phyloP scores from a whole-genome alignment of 2,113 vertebrate species.

The Oxygymnocypris stewartii region DNA sequence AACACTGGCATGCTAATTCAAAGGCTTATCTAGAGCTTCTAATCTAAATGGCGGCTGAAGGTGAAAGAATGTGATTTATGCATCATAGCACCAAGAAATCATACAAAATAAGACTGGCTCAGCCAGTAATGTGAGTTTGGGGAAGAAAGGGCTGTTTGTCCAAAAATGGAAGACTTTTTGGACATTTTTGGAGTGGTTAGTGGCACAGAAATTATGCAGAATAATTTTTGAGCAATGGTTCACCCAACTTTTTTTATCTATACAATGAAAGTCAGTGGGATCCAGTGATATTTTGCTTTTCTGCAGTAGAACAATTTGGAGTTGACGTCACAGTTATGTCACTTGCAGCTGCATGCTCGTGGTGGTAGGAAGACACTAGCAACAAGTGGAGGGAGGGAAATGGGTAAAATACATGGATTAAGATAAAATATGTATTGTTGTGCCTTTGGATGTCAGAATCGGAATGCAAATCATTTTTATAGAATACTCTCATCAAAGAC shows the following conservation, averaged over 20 bases:
- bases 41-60: not conserved
- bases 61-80: not conserved
- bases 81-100: not conserved
- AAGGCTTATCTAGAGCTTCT: constrained; percentile 17
- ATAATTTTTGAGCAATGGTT: not conserved
- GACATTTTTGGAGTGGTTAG: not conserved
- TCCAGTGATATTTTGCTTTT: not conserved
- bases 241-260: not conserved
- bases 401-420: too few species aligned
- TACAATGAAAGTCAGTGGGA: not conserved
- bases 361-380: too few species aligned
- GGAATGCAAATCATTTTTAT: too few species aligned
- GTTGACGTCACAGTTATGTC: too few species aligned
- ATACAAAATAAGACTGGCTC: not conserved
- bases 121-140: not conserved
- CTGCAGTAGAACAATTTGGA: too few species aligned
- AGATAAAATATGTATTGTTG: too few species aligned
- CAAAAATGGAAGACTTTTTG: not conserved
- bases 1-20: not conserved
- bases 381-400: too few species aligned
- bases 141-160: not conserved
- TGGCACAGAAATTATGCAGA: not conserved
- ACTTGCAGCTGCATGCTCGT: too few species aligned
- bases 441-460: too few species aligned
- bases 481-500: too few species aligned